Evolutionary conservation across 2,888 invertebrate species (phyloP).

Genomic region (Coecobrya sp.): DNA sequence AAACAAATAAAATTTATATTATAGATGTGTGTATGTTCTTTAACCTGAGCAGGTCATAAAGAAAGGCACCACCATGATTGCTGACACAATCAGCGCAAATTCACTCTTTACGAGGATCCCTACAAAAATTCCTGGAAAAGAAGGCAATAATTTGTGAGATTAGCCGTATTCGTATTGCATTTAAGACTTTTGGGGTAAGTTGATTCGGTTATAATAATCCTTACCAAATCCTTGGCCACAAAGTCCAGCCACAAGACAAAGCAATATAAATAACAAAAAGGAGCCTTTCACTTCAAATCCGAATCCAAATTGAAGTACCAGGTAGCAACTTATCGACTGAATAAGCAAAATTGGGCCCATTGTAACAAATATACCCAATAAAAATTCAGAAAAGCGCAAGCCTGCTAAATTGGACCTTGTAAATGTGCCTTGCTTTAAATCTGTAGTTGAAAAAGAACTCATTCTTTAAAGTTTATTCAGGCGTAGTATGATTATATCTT

Average conservation of each 20-base stretch:
- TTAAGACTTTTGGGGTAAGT: not conserved
- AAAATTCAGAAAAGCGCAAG: constrained; percentile 67
- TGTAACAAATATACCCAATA: constrained; percentile 69
- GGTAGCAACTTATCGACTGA: constrained; percentile 67
- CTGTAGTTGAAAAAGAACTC: constrained; percentile 1
- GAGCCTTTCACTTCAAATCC: constrained; percentile 66
- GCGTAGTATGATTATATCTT: too few relatives aligned
- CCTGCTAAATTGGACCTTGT: constrained; percentile 69
- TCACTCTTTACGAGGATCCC: constrained; percentile 71
- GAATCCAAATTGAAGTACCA: constrained; percentile 57
- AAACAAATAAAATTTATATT: not conserved
- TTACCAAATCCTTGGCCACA: constrained; percentile 78
- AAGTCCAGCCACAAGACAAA: constrained; percentile 72
- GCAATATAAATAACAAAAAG: constrained; percentile 47
- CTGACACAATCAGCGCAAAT: constrained; percentile 71
- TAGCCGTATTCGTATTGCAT: too few relatives aligned
- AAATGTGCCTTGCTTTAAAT: constrained; percentile 74
- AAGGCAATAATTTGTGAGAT: too few relatives aligned
- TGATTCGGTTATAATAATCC: not conserved
- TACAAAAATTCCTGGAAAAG: constrained; percentile 63
- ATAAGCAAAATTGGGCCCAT: constrained; percentile 64
- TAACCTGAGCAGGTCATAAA: constrained; percentile 76
- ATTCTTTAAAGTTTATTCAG: not conserved
- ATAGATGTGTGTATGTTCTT: not conserved
- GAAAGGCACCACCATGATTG: constrained; percentile 72